These are phyloP conservation scores for Lineus longissimus DNA, from an alignment of 1,140 invertebrate species.

Conservation along the genomic window DNA sequence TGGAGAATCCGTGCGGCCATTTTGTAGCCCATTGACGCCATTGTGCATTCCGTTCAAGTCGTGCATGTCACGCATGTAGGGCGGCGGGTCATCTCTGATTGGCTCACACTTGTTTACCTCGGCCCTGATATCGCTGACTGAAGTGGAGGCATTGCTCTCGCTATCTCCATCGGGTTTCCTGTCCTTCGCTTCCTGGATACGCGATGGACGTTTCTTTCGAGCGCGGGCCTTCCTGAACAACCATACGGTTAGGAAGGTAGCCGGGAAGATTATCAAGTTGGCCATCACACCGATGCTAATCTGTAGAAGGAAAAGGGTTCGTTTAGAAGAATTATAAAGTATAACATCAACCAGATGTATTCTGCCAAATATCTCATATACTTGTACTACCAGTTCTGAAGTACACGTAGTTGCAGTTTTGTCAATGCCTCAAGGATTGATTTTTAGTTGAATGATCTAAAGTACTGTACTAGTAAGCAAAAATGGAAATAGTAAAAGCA, in stretches of 20 bases:
- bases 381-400: too few species aligned
- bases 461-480: too few species aligned
- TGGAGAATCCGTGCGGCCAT: too few species aligned
- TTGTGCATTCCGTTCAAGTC: neutral
- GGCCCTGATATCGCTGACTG: constrained; percentile 38
- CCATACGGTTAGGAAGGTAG: constrained; percentile 57
- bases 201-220: constrained; percentile 47
- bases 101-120: neutral
- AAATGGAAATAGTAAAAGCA: too few species aligned
- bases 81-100: neutral
- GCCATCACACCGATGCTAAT: constrained; percentile 48
- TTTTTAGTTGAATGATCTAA: too few species aligned
- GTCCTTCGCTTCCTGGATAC: constrained; percentile 46
- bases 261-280: constrained; percentile 57
- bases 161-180: constrained; percentile 17
- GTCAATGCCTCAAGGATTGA: too few species aligned
- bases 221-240: constrained; percentile 55
- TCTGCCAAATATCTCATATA: too few species aligned
- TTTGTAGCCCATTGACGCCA: neutral
- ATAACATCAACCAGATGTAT: too few species aligned
- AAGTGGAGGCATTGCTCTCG: constrained; percentile 19
- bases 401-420: too few species aligned
- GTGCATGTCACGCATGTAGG: neutral
- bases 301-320: too few species aligned
- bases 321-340: too few species aligned